Evolutionary conservation across 1,140 invertebrate genomes (phyloP), one percentile per base, ranked within the genome.

Genomic region (Sinonovacula constricta): DNA sequence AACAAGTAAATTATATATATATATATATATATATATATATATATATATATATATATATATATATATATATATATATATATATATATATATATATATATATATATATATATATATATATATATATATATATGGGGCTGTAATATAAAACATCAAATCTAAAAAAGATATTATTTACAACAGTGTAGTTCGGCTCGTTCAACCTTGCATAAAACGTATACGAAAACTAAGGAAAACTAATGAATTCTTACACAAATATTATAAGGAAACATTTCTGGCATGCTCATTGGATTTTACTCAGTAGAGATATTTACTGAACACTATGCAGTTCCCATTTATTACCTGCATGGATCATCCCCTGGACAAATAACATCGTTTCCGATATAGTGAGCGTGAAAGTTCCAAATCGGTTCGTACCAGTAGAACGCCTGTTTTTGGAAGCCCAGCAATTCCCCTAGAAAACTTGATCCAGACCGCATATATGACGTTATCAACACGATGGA

Each of bases 391-490:
- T 68, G 10, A 36, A 49, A 68, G 18, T 68, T 36, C 75, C 65
- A 78, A 24, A 74, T 18, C 12, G 70, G 70, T 36, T 74, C 70
- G 45, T 74, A 74, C 59, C 57, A 63, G 59, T 74, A 74, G 36
- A 74, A 74, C 0, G 59, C 45, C 26, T 74, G 45, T 28, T 28
- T n/a, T 30, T 45, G 18, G 24, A 22, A 74, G 12, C 51, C 57
- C 1, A 74, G 57, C 26, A 74, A 63, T 30, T 74, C 51, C 12
- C 70, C 70, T 3, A 60, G 31, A 53, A 74, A 74, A 74, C 70
- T 74, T 1, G 70, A 74, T 1, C 70, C 70, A 54, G 54, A 59
- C n/a, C 70, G 34, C 70, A 74, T 62, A 49, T 74, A 74, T 18
- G 57, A 62, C 26, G 62, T 74, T 15, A 74, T 74, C 7, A 74